Evolutionary conservation across 2,113 vertebrate species (phyloP).

Genomic region (Hippoglossus stenolepis): DNA sequence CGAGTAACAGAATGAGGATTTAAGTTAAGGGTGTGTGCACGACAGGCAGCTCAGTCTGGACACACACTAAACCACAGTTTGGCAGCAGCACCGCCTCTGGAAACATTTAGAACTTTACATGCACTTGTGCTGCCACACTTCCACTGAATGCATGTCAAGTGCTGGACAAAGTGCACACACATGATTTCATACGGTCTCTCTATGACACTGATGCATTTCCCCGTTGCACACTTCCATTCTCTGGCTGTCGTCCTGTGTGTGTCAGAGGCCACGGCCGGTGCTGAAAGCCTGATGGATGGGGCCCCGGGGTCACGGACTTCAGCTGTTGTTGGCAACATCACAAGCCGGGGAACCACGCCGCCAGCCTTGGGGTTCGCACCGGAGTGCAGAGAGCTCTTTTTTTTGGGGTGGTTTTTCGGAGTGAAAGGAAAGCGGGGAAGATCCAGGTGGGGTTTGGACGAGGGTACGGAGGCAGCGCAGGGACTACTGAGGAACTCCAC

Average conservation of each 20-base stretch:
- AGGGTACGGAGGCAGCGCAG: too few relatives aligned
- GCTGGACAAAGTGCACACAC: constrained; percentile 33
- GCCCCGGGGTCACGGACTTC: constrained; percentile 70
- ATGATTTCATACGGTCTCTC: constrained; percentile 46
- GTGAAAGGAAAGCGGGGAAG: constrained; percentile 8
- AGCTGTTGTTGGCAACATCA: constrained; percentile 70
- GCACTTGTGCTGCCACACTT: constrained; percentile 3
- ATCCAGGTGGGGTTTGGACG: background rate
- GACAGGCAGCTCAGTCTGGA: constrained; percentile 12
- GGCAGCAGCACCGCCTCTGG: constrained; percentile 16
- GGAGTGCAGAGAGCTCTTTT: constrained; percentile 13
- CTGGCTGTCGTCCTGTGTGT: constrained; percentile 47
- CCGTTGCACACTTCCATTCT: constrained; percentile 49
- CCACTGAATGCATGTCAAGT: constrained; percentile 8
- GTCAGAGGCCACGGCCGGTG: constrained; percentile 61
- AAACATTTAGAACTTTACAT: constrained; percentile 35
- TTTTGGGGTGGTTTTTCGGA: background rate
- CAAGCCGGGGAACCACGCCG: constrained; percentile 28
- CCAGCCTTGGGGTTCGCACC: constrained; percentile 33
- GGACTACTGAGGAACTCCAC: background rate
- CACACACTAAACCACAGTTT: background rate
- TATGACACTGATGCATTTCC: constrained; percentile 45
- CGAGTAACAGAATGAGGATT: constrained; percentile 21
- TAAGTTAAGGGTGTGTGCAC: constrained; percentile 13
- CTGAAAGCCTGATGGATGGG: constrained; percentile 77